Evolutionary conservation across 2,888 invertebrate species (phyloP), one percentile per base, ranked within the genome.

Genomic region (Pyrochroa serraticornis): DNA sequence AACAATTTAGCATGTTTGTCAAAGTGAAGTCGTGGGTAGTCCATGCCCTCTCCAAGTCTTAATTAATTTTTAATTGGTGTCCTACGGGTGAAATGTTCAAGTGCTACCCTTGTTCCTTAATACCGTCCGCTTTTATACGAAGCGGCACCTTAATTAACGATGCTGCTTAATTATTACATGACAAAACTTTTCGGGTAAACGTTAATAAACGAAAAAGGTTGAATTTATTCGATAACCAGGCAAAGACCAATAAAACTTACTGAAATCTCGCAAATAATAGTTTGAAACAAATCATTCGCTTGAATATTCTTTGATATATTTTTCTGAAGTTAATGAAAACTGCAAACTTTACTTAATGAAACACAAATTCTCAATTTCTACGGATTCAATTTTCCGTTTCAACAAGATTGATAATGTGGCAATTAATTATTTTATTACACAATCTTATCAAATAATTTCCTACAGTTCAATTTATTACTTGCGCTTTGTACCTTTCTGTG

Each of bases 31-130:
- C 35, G 39, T 34, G 13, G 13, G 32, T 52, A 48, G 44, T 48
- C 48, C 36, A 31, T 50, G 46, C 51, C 35, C 39, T 53, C 53
- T 53, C 38, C 54, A 54, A 59, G 54, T 59, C 54, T 54, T 50
- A 59, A 59, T 59, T 59, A 59, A 59, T 59, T 59, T 59, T 59
- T 59, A 59, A 59, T 59, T 59, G 50, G 54, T 59, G 59, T 59
- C 59, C 59, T 59, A 54, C 54, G 59, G 59, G 59, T 54, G 22
- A 54, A 59, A 59, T 50, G 54, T 46, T 59, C 59, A 50, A 59
- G 59, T 54, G 44, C 54, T 49, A 46, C 50, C 42, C 54, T 59
- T 59, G 59, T 54, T 59, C 54, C 45, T 54, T 54, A 59, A 54
- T 54, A 50, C 42, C 54, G 46, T 46, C 48, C 6, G 13, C 50